Conservation (phyloP, 2,797 vertebrate species). For the Poecilia gillii region DNA sequence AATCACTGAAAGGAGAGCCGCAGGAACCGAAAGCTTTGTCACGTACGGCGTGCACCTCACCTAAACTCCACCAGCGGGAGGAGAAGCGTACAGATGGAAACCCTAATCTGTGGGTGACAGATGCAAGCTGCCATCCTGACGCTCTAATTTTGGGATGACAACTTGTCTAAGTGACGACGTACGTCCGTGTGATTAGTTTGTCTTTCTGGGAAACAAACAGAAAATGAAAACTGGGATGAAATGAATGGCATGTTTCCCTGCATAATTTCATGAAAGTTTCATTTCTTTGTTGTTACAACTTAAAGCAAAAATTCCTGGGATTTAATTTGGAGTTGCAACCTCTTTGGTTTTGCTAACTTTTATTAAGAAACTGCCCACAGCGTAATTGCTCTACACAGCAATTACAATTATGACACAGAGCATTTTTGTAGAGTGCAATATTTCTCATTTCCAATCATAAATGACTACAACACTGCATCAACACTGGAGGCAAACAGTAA, state of each 20-base stretch:
- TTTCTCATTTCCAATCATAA: slow-evolving; percentile 29
- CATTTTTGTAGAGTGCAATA: slow-evolving; percentile 8
- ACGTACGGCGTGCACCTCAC: slow-evolving; percentile 26
- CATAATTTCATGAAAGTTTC: slow-evolving; percentile 16
- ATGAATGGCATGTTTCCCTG: slow-evolving; percentile 30
- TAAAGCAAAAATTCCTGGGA: slow-evolving; percentile 17
- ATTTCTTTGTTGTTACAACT: slow-evolving; percentile 1
- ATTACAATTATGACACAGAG: slow-evolving; percentile 24
- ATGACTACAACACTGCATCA: slow-evolving; percentile 9
- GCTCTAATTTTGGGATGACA: slow-evolving; percentile 59
- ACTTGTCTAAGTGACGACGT: slow-evolving; percentile 56
- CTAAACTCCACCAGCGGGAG: slow-evolving; percentile 34
- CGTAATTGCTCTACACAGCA: slow-evolving; percentile 1
- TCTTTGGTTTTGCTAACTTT: slow-evolving; percentile 10
- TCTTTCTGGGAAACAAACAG: slow-evolving; percentile 53
- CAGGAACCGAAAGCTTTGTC: slow-evolving; percentile 24
- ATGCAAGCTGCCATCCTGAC: slow-evolving; percentile 53
- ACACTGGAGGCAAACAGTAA: slow-evolving; percentile 23
- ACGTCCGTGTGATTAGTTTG: slow-evolving; percentile 57
- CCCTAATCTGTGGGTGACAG: slow-evolving; percentile 60
- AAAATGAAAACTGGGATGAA: slow-evolving; percentile 66
- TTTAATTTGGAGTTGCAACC: slow-evolving; percentile 10
- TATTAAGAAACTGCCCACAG: slow-evolving; percentile 8
- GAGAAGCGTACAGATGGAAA: slow-evolving; percentile 26
- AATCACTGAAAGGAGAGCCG: slow-evolving; percentile 11